These are phyloP conservation scores for Melipona bicolor DNA, from an alignment of 2,888 invertebrate species.

Conservation along the genomic window DNA sequence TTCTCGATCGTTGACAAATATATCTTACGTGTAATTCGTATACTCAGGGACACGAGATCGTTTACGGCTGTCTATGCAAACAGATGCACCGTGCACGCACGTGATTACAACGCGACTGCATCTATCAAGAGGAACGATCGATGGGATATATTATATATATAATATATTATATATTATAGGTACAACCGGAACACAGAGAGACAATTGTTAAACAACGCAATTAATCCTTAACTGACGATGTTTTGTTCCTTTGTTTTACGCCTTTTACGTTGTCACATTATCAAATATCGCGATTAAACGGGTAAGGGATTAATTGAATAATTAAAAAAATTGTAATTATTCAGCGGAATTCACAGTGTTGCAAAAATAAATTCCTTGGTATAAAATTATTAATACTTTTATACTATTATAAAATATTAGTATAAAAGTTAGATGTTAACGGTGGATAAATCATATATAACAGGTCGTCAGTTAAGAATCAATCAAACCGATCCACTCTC, in stretches of 20 bases:
- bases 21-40: constrained; percentile 56
- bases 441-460: not conserved
- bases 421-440: not conserved
- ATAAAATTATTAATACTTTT: too few relatives aligned
- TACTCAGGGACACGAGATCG: constrained; percentile 58
- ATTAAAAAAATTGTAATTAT: not conserved
- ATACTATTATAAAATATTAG: not conserved
- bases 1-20: constrained; percentile 28
- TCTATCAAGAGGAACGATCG: constrained; percentile 67
- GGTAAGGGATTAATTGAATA: not conserved
- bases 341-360: too few relatives aligned
- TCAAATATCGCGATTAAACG: not conserved
- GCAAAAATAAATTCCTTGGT: not conserved
- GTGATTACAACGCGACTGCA: constrained; percentile 44
- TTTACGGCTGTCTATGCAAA: constrained; percentile 22
- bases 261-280: not conserved
- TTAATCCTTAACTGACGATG: constrained; percentile 57
- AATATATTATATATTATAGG: constrained; percentile 52
- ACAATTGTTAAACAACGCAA: constrained; percentile 69
- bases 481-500: constrained; percentile 49
- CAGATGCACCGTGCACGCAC: constrained; percentile 48
- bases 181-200: constrained; percentile 72
- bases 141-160: constrained; percentile 59
- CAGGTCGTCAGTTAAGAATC: constrained; percentile 41
- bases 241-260: not conserved